Evolutionary conservation across 2,888 invertebrate species (phyloP), one percentile per base, ranked within the genome.

Genomic region (Helleia helle): DNA sequence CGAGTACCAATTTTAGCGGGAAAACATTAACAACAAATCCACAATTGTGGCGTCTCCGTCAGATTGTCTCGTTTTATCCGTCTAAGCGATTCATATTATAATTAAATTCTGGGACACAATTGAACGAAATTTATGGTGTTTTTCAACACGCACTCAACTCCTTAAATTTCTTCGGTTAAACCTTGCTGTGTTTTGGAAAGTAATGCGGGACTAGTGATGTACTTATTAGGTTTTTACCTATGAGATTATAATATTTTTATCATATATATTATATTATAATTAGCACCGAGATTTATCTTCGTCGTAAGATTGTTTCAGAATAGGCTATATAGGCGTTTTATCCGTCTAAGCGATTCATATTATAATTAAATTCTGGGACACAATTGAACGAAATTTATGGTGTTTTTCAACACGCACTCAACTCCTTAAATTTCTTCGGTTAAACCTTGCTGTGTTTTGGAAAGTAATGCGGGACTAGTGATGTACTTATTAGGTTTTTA

Each of bases 1-100:
- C n/a, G n/a, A n/a, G n/a, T n/a, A n/a, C n/a, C n/a, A n/a, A 43
- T 43, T 38, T 46, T 41, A 37, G 38, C 38, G 36, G 40, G 31
- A 40, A 47, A 43, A 49, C 43, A 26, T 27, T 38, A 39, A 47
- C 44, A 42, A 41, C 34, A 43, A 46, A 49, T 44, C 47, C 47
- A 41, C 46, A 42, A 49, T 49, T 47, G 41, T 50, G 49, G 50
- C 49, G 50, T 42, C 44, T 42, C 43, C 44, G 46, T 48, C 42
- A 48, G 42, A 45, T 44, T 47, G 46, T 44, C 40, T 46, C 38
- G 40, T 36, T 34, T 40, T 46, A 43, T 45, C 44, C 47, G 44
- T 43, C 44, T 44, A 44, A 51, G 34, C 42, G 50, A 38, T 45
- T 43, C 40, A 46, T 45, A 47, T 47, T 48, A 48, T 48, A 50